These are phyloP conservation scores for Arnoldichthys spilopterus DNA, from an alignment of 2,797 vertebrate species.

Conservation along the genomic window DNA sequence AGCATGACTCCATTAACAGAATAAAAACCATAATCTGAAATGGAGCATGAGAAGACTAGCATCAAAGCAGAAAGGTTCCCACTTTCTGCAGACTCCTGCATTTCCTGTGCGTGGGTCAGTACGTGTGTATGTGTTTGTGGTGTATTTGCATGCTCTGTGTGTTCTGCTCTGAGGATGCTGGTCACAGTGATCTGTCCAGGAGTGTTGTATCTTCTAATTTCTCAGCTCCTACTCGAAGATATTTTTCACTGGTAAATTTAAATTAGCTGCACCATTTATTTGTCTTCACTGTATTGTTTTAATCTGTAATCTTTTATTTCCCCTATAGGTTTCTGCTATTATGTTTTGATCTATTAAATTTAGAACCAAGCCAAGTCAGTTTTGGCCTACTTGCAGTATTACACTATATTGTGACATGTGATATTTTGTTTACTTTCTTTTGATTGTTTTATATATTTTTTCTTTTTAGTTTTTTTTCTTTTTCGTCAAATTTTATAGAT, in stretches of 20 bases:
- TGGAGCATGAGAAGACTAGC: constrained; percentile 16
- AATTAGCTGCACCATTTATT: neutral
- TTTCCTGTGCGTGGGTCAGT: constrained; percentile 18
- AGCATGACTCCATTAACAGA: constrained; percentile 44
- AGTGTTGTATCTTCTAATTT: neutral
- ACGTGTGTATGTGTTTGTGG: constrained; percentile 9
- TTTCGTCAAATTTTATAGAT: constrained; percentile 67
- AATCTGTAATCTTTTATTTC: neutral
- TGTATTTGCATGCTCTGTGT: neutral
- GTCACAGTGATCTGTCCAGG: constrained; percentile 31
- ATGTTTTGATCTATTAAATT: constrained; percentile 22
- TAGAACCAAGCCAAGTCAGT: constrained; percentile 24
- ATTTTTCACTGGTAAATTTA: neutral
- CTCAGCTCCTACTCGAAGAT: neutral
- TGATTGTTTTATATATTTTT: constrained; percentile 53
- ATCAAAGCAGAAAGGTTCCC: constrained; percentile 14
- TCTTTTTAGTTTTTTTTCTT: constrained; percentile 56
- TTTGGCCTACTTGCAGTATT: constrained; percentile 16
- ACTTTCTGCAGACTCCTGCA: constrained; percentile 1
- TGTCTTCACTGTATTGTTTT: constrained; percentile 11
- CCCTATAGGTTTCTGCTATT: constrained; percentile 22
- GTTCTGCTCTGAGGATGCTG: constrained; percentile 27
- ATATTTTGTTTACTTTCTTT: constrained; percentile 14
- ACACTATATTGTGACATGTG: neutral
- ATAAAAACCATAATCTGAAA: constrained; percentile 32